phyloP scores from a whole-genome alignment of 2,797 vertebrate species.

The Poeciliopsis paucimaculata region DNA sequence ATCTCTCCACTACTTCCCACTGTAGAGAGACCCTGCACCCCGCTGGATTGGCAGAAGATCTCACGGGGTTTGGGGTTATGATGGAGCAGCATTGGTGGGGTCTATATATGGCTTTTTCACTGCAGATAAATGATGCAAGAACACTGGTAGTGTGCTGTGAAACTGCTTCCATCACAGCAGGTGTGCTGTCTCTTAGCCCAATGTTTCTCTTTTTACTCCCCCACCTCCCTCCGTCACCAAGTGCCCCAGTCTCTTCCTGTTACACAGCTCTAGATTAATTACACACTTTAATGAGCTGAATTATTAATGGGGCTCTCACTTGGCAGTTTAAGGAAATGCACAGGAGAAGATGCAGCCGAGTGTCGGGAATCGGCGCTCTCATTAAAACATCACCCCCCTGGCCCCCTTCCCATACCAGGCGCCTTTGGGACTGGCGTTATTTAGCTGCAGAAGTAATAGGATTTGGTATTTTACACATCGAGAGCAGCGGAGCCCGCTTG shows the following conservation, averaged over 20 bases:
- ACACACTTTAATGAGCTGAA: conserved; percentile 99
- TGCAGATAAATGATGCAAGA: conserved; percentile 79
- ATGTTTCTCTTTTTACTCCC: conserved; percentile 68
- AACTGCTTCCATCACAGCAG: conserved; percentile 65
- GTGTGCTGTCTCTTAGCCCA: conserved; percentile 61
- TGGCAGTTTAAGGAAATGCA: conserved; percentile 98
- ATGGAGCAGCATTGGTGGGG: conserved; percentile 42
- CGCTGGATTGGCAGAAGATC: conserved; percentile 65
- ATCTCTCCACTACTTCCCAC: not conserved
- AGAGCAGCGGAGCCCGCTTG: conserved; percentile 59
- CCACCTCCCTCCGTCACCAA: conserved; percentile 27
- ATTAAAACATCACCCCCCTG: conserved; percentile 92
- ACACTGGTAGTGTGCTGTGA: conserved; percentile 58
- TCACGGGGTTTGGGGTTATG: conserved; percentile 40
- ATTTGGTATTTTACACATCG: conserved; percentile 80
- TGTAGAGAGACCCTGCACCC: conserved; percentile 50
- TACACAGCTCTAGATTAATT: conserved; percentile 93
- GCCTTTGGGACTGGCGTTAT: conserved; percentile 90
- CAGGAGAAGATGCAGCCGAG: conserved; percentile 87
- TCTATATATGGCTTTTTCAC: conserved; percentile 52
- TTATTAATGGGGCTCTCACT: conserved; percentile 99
- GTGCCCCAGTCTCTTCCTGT: conserved; percentile 74
- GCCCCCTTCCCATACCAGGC: conserved; percentile 36
- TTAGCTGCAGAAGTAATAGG: conserved; percentile 90
- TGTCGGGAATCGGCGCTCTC: conserved; percentile 82